A percentile compares a stretch with the other conserved stretches of the same genome.
Evolutionary conservation across 2,888 invertebrate genomes (phyloP).

Genomic region (Lepidocyrtinus sp.): DNA sequence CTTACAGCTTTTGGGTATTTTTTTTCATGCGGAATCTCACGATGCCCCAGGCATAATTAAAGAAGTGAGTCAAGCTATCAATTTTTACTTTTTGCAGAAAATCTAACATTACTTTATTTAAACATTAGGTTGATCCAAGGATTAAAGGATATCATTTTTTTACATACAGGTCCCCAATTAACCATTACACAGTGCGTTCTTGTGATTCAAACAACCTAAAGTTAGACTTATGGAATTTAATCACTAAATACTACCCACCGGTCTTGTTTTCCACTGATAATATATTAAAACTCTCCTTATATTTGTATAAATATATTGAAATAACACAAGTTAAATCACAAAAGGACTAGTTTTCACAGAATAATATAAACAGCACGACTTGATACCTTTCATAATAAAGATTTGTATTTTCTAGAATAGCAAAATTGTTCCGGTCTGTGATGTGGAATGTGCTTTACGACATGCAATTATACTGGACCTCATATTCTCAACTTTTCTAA

Average conservation of each 20-base stretch:
- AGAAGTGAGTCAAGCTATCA: neutral
- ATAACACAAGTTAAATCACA: neutral
- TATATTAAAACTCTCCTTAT: neutral
- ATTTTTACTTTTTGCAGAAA: neutral
- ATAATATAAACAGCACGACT: neutral
- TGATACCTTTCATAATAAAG: neutral
- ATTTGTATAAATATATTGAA: neutral
- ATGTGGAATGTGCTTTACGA: conserved; percentile 17
- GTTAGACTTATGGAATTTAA: neutral
- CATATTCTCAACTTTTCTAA: neutral
- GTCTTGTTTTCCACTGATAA: neutral
- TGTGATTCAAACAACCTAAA: neutral
- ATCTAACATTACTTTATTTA: conserved; percentile 1
- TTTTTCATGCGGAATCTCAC: neutral
- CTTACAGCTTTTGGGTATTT: neutral
- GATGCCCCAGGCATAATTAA: neutral
- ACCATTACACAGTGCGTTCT: conserved; percentile 50
- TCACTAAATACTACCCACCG: neutral
- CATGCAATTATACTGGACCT: neutral
- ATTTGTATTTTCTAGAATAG: neutral
- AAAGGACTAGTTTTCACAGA: neutral
- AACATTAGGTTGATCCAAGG: conserved; percentile 7
- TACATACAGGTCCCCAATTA: conserved; percentile 53
- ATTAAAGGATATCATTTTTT: conserved; percentile 27
- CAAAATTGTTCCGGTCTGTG: neutral